Percentiles rank a stretch among this genome's conserved stretches.
Conservation (phyloP, 2,888 invertebrate species). For the Pemphredon lugubris region DNA sequence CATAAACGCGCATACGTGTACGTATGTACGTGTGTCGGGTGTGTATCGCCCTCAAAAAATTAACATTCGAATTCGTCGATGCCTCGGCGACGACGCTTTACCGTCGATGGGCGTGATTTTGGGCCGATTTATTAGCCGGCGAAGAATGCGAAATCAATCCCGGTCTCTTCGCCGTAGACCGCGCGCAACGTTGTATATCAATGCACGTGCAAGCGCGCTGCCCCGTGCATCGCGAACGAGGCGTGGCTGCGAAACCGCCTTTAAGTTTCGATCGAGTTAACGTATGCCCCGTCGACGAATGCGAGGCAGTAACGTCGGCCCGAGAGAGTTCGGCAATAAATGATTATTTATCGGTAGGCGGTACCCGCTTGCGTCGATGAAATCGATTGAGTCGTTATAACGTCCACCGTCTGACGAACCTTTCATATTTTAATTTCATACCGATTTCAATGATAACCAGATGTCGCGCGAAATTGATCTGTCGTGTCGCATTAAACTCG, state of each 20-base stretch:
- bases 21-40: too few relatives aligned
- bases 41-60: slow-evolving; percentile 18
- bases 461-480: slow-evolving; percentile 26
- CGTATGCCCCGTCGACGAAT: neutral
- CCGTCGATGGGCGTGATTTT: slow-evolving; percentile 39
- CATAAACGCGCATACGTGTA: neutral
- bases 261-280: neutral
- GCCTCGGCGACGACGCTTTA: too few relatives aligned
- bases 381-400: slow-evolving; percentile 59
- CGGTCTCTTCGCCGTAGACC: neutral
- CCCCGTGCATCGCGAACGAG: slow-evolving; percentile 5
- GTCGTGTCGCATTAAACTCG: too few relatives aligned
- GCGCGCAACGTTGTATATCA: neutral
- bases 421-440: slow-evolving; percentile 19
- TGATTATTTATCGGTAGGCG: slow-evolving; percentile 69
- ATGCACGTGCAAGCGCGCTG: too few relatives aligned
- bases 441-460: slow-evolving; percentile 22
- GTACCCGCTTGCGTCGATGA: slow-evolving; percentile 37
- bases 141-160: slow-evolving; percentile 44
- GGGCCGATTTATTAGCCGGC: slow-evolving; percentile 43
- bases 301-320: slow-evolving; percentile 13
- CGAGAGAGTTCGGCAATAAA: slow-evolving; percentile 56
- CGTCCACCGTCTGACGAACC: slow-evolving; percentile 26
- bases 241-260: slow-evolving; percentile 36
- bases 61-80: slow-evolving; percentile 45